These are phyloP conservation scores for Passer domesticus DNA, from an alignment of 2,113 vertebrate species.

Conservation along the genomic window DNA sequence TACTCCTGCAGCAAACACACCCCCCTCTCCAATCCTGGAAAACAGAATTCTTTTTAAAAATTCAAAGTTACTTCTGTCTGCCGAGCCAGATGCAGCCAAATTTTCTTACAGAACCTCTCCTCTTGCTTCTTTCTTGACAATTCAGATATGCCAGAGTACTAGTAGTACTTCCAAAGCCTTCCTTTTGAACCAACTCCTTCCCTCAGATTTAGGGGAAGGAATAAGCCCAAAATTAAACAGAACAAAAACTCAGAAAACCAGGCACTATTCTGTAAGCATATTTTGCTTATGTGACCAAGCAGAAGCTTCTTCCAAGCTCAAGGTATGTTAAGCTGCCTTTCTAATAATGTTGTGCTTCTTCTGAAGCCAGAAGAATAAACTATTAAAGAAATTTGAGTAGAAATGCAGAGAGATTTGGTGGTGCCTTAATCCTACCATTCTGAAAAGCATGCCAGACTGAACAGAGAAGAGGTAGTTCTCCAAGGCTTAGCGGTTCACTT, in stretches of 20 bases:
- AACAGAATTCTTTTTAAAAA: not conserved
- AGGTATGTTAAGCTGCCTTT: not conserved
- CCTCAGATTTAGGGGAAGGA: not conserved
- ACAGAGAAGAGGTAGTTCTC: constrained; percentile 6
- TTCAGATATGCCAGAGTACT: not conserved
- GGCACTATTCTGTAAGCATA: not conserved
- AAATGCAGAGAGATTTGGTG: not conserved
- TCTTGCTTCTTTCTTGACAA: not conserved
- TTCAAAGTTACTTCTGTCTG: not conserved
- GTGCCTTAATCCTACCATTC: constrained; percentile 23
- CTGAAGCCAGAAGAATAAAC: constrained; percentile 15
- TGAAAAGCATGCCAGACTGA: not conserved
- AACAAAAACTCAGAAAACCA: not conserved
- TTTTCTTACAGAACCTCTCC: not conserved
- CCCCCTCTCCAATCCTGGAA: not conserved
- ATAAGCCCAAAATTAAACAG: not conserved
- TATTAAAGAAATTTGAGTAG: not conserved
- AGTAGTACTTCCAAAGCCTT: not conserved
- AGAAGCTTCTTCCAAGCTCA: not conserved
- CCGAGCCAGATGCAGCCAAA: not conserved
- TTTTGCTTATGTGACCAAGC: not conserved
- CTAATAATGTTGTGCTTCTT: not conserved
- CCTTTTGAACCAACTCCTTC: not conserved
- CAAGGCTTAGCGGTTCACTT: constrained; percentile 34
- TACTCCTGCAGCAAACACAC: not conserved